Evolutionary conservation across 2,113 vertebrate genomes (phyloP).

Genomic region (Planiliza haematocheilus): DNA sequence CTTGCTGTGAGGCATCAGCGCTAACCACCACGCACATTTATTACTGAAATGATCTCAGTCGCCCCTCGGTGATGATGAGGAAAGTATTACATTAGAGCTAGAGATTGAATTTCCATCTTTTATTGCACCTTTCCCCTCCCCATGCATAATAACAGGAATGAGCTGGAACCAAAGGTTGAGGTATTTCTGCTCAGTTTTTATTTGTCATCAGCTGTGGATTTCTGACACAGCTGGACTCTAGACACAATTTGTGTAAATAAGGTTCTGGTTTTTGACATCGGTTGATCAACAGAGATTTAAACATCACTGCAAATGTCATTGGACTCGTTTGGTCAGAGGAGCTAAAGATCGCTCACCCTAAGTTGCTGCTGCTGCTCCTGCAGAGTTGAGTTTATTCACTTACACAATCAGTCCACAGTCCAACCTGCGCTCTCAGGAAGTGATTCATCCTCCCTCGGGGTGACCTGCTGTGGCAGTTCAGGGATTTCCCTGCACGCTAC

Average conservation of each 20-base stretch:
- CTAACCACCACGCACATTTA: too few species aligned
- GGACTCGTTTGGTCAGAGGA: neutral
- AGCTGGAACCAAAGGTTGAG: neutral
- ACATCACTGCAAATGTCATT: neutral
- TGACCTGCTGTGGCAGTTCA: too few species aligned
- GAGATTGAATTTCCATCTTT: slow-evolving; percentile 19
- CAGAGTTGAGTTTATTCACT: slow-evolving; percentile 3
- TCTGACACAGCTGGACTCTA: too few species aligned
- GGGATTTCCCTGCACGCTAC: too few species aligned
- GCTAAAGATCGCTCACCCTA: slow-evolving; percentile 10
- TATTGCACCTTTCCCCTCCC: neutral
- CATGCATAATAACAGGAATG: too few species aligned
- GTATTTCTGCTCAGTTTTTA: neutral
- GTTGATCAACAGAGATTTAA: neutral
- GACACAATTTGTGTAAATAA: too few species aligned
- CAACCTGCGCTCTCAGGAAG: neutral
- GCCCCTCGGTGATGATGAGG: slow-evolving; percentile 20
- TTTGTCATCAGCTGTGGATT: neutral
- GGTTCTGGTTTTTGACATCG: too few species aligned
- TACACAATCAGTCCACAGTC: neutral
- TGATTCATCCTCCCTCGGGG: too few species aligned
- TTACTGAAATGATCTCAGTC: slow-evolving; percentile 19
- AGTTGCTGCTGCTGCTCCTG: slow-evolving; percentile 6
- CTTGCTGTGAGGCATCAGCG: too few species aligned
- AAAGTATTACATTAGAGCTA: slow-evolving; percentile 12